These are phyloP conservation scores for Sebastiscus tertius DNA, from an alignment of 2,797 vertebrate species.

Conservation along the genomic window DNA sequence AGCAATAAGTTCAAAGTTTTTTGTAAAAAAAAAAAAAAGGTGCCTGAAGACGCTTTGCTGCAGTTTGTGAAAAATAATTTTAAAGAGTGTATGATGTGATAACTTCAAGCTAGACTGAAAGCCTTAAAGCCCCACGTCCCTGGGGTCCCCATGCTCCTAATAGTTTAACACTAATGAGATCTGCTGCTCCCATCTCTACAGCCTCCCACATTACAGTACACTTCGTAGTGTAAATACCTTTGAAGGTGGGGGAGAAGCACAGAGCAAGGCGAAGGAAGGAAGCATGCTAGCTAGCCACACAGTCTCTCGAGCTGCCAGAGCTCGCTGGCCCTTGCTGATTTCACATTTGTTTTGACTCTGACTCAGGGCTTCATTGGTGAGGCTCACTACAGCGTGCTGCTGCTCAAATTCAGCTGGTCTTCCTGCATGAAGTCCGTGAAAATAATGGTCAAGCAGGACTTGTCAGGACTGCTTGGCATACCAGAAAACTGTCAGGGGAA, in stretches of 20 bases:
- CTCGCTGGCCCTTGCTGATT: slow-evolving; percentile 31
- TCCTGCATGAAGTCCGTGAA: slow-evolving; percentile 63
- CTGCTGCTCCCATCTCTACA: slow-evolving; percentile 57
- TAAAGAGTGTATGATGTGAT: slow-evolving; percentile 56
- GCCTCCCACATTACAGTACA: slow-evolving; percentile 65
- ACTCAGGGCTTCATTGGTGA: slow-evolving; percentile 45
- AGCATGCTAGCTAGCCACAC: slow-evolving; percentile 22
- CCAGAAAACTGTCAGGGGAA: slow-evolving; percentile 61
- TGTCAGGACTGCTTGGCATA: slow-evolving; percentile 64
- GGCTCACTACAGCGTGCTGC: slow-evolving; percentile 17
- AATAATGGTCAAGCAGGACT: slow-evolving; percentile 71
- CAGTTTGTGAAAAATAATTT: slow-evolving; percentile 42
- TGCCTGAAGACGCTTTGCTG: not conserved
- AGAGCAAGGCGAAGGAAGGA: slow-evolving; percentile 23
- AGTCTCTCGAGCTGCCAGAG: slow-evolving; percentile 38
- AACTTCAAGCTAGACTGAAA: slow-evolving; percentile 62
- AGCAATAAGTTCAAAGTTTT: slow-evolving; percentile 17
- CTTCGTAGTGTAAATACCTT: slow-evolving; percentile 74
- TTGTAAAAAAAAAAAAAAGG: not conserved
- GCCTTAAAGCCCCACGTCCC: slow-evolving; percentile 58
- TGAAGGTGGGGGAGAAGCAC: slow-evolving; percentile 51
- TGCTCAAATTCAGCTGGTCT: slow-evolving; percentile 51
- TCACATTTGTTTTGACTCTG: slow-evolving; percentile 59
- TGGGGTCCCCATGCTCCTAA: slow-evolving; percentile 62
- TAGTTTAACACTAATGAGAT: slow-evolving; percentile 80